phyloP scores from a whole-genome alignment of 2,797 vertebrate genomes.

The Lophotriccus pileatus region DNA sequence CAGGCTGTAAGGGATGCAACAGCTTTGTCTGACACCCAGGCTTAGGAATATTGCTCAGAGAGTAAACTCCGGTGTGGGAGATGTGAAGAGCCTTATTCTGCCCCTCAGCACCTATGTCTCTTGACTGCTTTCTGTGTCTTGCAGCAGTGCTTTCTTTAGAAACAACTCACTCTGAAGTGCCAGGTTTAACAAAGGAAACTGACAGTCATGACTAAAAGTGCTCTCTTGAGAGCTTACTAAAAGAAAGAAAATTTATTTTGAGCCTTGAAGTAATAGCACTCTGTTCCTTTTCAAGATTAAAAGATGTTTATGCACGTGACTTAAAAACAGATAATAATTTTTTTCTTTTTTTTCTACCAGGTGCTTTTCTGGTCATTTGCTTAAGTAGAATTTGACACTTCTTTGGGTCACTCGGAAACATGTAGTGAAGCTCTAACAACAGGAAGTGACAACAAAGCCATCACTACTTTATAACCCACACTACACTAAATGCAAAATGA shows the following conservation, averaged over 20 bases:
- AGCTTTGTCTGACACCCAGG: neutral
- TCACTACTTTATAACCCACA: neutral
- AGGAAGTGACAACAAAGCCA: neutral
- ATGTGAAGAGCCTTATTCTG: neutral
- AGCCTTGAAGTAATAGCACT: neutral
- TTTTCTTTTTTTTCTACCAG: neutral
- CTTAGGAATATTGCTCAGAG: neutral
- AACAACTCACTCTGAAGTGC: neutral
- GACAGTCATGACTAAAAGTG: neutral
- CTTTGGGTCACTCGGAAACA: neutral
- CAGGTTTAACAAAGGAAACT: neutral
- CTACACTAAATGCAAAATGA: neutral
- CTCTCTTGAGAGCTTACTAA: neutral
- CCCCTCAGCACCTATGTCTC: neutral
- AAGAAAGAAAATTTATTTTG: neutral
- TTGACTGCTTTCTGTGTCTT: neutral
- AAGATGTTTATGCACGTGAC: neutral
- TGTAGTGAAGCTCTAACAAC: neutral
- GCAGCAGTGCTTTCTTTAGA: neutral
- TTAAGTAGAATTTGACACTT: neutral
- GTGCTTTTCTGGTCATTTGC: neutral
- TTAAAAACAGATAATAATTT: neutral
- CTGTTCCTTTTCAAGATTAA: neutral
- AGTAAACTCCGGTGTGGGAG: neutral
- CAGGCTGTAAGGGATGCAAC: neutral